Evolutionary conservation across 2,888 invertebrate genomes (phyloP).

Genomic region (Acronicta leporina): DNA sequence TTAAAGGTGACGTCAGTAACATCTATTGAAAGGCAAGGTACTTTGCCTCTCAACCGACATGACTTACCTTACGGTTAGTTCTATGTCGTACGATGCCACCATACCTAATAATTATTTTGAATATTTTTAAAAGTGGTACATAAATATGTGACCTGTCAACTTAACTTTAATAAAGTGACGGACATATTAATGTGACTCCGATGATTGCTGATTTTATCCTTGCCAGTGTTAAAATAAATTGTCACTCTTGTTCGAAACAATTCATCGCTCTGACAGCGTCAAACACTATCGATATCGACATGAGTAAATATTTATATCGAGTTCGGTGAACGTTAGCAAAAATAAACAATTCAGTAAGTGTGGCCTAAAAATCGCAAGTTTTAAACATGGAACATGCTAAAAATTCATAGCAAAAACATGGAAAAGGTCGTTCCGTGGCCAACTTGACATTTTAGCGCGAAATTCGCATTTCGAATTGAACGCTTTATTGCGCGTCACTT

Average conservation of each 20-base stretch:
- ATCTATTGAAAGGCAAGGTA: too few species aligned
- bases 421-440: conserved; percentile 45
- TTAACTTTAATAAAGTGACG: background rate
- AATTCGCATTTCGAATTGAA: conserved; percentile 62
- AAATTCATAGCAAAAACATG: conserved; percentile 51
- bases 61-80: too few species aligned
- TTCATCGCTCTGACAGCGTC: background rate
- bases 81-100: too few species aligned
- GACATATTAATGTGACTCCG: background rate
- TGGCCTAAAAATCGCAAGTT: conserved; percentile 25
- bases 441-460: conserved; percentile 57
- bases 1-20: too few species aligned
- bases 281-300: conserved; percentile 2
- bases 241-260: background rate
- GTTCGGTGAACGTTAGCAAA: conserved; percentile 2
- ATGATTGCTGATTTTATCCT: background rate
- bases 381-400: conserved; percentile 46
- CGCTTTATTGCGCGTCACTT: conserved; percentile 73
- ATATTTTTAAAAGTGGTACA: too few species aligned
- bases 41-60: too few species aligned
- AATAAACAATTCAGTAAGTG: conserved; percentile 20
- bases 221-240: background rate
- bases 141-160: too few species aligned
- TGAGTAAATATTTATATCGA: conserved; percentile 8
- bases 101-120: too few species aligned